phyloP scores from a whole-genome alignment of 2,888 invertebrate species.

The Blera fallax region DNA sequence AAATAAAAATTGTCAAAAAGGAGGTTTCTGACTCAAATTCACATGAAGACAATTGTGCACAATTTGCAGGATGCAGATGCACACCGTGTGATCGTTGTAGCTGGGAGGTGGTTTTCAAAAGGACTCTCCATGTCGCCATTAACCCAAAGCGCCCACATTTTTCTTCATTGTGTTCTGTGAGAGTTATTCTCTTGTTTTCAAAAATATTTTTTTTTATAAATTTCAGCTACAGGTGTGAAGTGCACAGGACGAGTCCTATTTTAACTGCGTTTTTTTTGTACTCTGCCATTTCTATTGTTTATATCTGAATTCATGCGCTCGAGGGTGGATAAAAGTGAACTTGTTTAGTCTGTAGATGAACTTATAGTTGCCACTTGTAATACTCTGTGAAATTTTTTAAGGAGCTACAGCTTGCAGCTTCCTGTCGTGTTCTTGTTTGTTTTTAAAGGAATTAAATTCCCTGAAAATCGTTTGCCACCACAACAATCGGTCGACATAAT shows the following conservation, averaged over 20 bases:
- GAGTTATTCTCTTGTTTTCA: slow-evolving; percentile 4
- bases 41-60: slow-evolving; percentile 68
- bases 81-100: slow-evolving; percentile 33
- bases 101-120: not conserved
- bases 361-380: slow-evolving; percentile 10
- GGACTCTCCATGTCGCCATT: slow-evolving; percentile 29
- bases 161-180: slow-evolving; percentile 21
- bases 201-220: not conserved
- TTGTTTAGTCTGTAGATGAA: slow-evolving; percentile 29
- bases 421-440: not conserved
- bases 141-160: slow-evolving; percentile 27
- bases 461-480: not conserved
- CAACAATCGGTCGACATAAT: not conserved
- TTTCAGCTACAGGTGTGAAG: slow-evolving; percentile 57
- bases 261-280: slow-evolving; percentile 3
- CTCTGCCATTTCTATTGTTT: slow-evolving; percentile 16
- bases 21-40: slow-evolving; percentile 19
- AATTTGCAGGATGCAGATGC: slow-evolving; percentile 64
- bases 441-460: not conserved
- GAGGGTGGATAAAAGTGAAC: not conserved
- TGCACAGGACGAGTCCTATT: slow-evolving; percentile 22
- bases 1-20: slow-evolving; percentile 4
- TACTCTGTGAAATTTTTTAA: not conserved
- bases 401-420: not conserved
- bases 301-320: slow-evolving; percentile 21